phyloP scores from a whole-genome alignment of 2,888 invertebrate species.

The Arrhopalites spinosus region DNA sequence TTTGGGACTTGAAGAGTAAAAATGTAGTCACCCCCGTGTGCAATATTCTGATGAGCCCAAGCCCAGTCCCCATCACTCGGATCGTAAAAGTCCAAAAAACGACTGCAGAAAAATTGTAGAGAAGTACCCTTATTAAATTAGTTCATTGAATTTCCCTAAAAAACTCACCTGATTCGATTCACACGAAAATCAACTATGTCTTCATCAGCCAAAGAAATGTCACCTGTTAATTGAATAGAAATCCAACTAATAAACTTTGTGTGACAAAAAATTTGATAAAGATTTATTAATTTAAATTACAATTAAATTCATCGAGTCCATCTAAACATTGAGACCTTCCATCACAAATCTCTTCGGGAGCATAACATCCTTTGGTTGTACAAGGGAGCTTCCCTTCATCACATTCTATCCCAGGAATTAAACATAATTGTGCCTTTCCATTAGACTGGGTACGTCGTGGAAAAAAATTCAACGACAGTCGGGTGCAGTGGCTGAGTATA shows the following conservation, averaged over 20 bases:
- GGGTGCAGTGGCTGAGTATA: too few species aligned
- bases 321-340: slow-evolving; percentile 60
- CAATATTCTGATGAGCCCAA: slow-evolving; percentile 59
- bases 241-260: neutral
- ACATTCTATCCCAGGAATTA: slow-evolving; percentile 17
- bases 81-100: slow-evolving; percentile 60
- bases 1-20: slow-evolving; percentile 59
- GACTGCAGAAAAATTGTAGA: too few species aligned
- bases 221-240: neutral
- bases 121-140: too few species aligned
- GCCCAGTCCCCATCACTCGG: slow-evolving; percentile 60
- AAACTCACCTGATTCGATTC: slow-evolving; percentile 57
- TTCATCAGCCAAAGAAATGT: slow-evolving; percentile 41
- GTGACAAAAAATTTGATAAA: neutral
- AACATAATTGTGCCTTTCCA: too few species aligned
- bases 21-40: slow-evolving; percentile 60
- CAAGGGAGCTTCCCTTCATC: slow-evolving; percentile 57
- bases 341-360: slow-evolving; percentile 60
- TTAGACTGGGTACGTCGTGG: too few species aligned
- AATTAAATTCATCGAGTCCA: slow-evolving; percentile 60
- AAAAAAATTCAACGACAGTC: too few species aligned
- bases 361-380: slow-evolving; percentile 60
- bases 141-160: too few species aligned
- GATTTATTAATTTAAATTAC: slow-evolving; percentile 51
- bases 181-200: slow-evolving; percentile 57